A percentile compares a stretch with the other conserved stretches of the same genome.
Conservation (phyloP, 2,888 invertebrate species). For the Phoronis australis region DNA sequence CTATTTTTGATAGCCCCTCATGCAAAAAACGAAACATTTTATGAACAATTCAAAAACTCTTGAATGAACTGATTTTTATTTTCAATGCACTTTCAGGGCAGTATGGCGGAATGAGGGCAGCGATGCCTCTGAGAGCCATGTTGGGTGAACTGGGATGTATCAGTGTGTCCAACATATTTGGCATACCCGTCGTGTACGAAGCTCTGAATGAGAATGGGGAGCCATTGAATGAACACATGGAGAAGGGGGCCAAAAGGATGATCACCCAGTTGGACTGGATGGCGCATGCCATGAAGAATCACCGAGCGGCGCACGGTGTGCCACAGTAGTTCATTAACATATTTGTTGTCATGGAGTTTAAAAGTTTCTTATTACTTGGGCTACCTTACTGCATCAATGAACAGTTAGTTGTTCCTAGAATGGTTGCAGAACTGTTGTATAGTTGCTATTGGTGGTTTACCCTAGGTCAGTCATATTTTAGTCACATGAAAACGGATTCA, state of each 20-base stretch:
- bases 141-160: constrained; percentile 49
- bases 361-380: too few relatives aligned
- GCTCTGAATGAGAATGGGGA: constrained; percentile 41
- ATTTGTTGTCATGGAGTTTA: too few relatives aligned
- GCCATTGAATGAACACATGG: constrained; percentile 35
- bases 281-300: constrained; percentile 45
- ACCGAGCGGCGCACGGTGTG: too few relatives aligned
- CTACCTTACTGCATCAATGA: too few relatives aligned
- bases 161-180: constrained; percentile 49
- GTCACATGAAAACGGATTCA: too few relatives aligned
- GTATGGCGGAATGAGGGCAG: constrained; percentile 49
- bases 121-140: constrained; percentile 44
- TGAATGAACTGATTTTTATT: background rate
- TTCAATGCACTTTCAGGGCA: constrained; percentile 36
- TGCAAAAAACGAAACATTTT: too few relatives aligned
- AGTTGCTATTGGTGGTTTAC: too few relatives aligned
- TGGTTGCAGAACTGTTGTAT: too few relatives aligned
- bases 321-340: too few relatives aligned
- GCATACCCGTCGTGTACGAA: constrained; percentile 42
- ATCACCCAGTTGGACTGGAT: constrained; percentile 53
- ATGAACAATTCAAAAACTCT: background rate
- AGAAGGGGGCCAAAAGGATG: constrained; percentile 29
- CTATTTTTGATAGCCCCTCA: too few relatives aligned
- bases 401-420: too few relatives aligned
- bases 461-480: too few relatives aligned